A percentile compares a stretch with the other conserved stretches of the same genome.
These are phyloP conservation scores for Lepidurus couesii DNA, from an alignment of 1,140 invertebrate species.

Conservation along the genomic window DNA sequence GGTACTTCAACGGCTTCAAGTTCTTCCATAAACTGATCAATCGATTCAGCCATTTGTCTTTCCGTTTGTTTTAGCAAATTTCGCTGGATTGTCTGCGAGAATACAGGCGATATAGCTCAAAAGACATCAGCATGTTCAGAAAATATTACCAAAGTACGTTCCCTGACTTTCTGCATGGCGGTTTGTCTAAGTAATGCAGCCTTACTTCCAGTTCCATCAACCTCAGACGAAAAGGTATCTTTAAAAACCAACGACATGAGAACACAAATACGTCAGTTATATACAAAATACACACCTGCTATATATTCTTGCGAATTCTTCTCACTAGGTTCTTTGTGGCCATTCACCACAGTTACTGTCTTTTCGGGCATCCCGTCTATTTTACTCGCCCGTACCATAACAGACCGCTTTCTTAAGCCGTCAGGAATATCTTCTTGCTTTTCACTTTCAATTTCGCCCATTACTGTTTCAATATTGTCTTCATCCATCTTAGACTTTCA, in stretches of 20 bases:
- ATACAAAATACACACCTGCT: not conserved
- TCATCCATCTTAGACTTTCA: not conserved
- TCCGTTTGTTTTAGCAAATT: constrained; percentile 41
- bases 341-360: not conserved
- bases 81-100: constrained; percentile 39
- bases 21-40: constrained; percentile 42
- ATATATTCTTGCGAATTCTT: not conserved
- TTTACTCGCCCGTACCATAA: not conserved
- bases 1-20: constrained; percentile 37
- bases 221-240: not conserved
- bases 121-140: not conserved
- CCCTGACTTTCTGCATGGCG: not conserved
- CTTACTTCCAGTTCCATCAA: not conserved
- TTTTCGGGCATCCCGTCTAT: not conserved
- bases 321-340: not conserved
- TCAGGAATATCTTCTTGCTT: not conserved
- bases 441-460: not conserved
- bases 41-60: constrained; percentile 39
- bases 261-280: not conserved
- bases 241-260: not conserved
- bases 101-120: not conserved
- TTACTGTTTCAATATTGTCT: not conserved
- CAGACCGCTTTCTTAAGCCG: not conserved
- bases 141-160: not conserved
- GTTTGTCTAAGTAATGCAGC: not conserved